phyloP scores from a whole-genome alignment of 2,888 invertebrate species.

The Erynnis tages region DNA sequence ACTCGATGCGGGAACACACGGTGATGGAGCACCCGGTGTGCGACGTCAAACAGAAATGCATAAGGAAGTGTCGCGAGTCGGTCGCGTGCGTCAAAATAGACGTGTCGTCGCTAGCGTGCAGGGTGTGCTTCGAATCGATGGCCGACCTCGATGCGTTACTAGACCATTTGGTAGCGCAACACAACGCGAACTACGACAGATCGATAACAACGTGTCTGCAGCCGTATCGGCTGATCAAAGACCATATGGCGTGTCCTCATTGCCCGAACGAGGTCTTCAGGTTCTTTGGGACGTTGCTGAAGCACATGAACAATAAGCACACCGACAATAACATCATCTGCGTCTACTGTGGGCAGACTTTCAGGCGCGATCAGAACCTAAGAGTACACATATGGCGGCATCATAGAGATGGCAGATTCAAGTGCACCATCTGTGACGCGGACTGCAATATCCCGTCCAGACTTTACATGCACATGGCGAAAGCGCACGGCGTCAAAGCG shows the following conservation, averaged over 20 bases:
- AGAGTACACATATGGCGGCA: conserved; percentile 72
- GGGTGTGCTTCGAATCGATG: conserved; percentile 65
- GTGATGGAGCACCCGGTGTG: conserved; percentile 64
- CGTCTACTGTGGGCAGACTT: conserved; percentile 70
- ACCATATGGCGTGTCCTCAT: conserved; percentile 67
- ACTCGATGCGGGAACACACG: conserved; percentile 65
- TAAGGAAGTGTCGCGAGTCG: conserved; percentile 68
- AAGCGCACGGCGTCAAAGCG: conserved; percentile 66
- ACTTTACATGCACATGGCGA: conserved; percentile 75
- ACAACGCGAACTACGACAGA: conserved; percentile 67
- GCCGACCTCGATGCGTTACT: conserved; percentile 56
- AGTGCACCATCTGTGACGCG: conserved; percentile 63
- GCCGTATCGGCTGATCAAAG: conserved; percentile 64
- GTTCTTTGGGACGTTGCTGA: conserved; percentile 70
- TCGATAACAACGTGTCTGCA: conserved; percentile 68
- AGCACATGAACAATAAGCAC: conserved; percentile 71
- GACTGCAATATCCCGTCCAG: conserved; percentile 72
- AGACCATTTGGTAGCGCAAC: conserved; percentile 66
- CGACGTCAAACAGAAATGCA: conserved; percentile 66
- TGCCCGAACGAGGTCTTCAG: conserved; percentile 64
- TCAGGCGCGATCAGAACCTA: conserved; percentile 68
- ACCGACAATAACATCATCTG: conserved; percentile 74
- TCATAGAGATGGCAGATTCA: conserved; percentile 67
- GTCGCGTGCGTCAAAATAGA: conserved; percentile 74
- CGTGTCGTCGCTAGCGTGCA: conserved; percentile 63